Evolutionary conservation across 2,113 vertebrate genomes (phyloP).

Genomic region (Theristicus caerulescens): DNA sequence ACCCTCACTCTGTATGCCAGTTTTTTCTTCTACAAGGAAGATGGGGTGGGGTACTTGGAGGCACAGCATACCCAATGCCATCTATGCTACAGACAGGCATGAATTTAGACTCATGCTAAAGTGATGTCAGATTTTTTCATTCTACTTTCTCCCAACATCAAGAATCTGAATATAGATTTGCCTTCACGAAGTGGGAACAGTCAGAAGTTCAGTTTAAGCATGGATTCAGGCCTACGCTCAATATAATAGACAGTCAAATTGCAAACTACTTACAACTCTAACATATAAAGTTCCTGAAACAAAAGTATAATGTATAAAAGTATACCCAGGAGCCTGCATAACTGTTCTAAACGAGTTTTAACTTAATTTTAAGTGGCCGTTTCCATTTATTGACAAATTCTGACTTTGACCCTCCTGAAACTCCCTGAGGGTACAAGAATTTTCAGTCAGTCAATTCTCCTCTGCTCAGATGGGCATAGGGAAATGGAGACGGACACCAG

Average conservation of each 20-base stretch:
- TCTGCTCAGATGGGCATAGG: background rate
- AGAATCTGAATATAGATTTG: background rate
- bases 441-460: background rate
- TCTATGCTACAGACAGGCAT: background rate
- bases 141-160: background rate
- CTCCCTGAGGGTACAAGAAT: background rate
- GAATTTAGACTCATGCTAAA: background rate
- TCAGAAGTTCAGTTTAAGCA: background rate
- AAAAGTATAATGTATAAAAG: background rate
- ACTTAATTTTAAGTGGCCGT: background rate
- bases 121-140: background rate
- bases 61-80: background rate
- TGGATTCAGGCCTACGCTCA: background rate
- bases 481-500: background rate
- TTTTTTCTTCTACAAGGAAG: background rate
- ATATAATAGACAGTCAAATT: background rate
- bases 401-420: background rate
- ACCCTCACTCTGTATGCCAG: rapidly evolving
- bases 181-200: background rate
- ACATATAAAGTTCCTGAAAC: background rate
- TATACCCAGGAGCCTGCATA: background rate
- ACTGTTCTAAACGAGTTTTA: background rate
- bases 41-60: background rate
- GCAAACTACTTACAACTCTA: background rate
- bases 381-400: background rate